Evolutionary conservation across 2,888 invertebrate species (phyloP).

Genomic region (Gortyna flavago): DNA sequence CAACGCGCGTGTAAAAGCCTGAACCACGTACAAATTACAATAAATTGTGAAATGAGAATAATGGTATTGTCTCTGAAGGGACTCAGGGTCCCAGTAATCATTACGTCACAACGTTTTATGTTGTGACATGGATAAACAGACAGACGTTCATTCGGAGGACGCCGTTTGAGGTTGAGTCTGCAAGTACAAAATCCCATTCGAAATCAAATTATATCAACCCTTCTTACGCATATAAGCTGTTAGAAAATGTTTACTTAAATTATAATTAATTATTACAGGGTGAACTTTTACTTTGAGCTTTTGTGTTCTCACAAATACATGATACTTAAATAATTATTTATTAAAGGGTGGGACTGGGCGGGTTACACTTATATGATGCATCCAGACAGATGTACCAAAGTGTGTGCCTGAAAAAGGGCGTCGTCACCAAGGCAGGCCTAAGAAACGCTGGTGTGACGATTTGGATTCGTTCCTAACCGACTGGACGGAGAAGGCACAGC

Average conservation of each 20-base stretch:
- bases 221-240: conserved; percentile 34
- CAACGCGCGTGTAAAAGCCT: conserved; percentile 56
- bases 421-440: too few relatives aligned
- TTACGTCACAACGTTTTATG: conserved; percentile 66
- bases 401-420: too few relatives aligned
- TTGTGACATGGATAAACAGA: conserved; percentile 72
- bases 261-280: conserved; percentile 28
- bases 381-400: too few relatives aligned
- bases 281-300: conserved; percentile 30
- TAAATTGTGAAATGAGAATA: conserved; percentile 67
- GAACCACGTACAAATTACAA: conserved; percentile 66
- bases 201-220: conserved; percentile 63
- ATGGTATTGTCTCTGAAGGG: conserved; percentile 69
- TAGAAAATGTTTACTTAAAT: conserved; percentile 56
- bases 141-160: conserved; percentile 65
- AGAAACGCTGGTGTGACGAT: too few relatives aligned
- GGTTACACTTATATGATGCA: too few relatives aligned
- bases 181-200: conserved; percentile 55
- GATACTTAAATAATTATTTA: background rate
- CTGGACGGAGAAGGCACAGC: too few relatives aligned
- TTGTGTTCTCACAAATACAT: conserved; percentile 25
- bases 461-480: too few relatives aligned
- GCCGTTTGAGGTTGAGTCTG: conserved; percentile 56
- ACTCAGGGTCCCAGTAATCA: conserved; percentile 70
- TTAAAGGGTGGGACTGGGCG: background rate